Conservation (phyloP, 2,797 vertebrate species). For the Poecilia picta region DNA sequence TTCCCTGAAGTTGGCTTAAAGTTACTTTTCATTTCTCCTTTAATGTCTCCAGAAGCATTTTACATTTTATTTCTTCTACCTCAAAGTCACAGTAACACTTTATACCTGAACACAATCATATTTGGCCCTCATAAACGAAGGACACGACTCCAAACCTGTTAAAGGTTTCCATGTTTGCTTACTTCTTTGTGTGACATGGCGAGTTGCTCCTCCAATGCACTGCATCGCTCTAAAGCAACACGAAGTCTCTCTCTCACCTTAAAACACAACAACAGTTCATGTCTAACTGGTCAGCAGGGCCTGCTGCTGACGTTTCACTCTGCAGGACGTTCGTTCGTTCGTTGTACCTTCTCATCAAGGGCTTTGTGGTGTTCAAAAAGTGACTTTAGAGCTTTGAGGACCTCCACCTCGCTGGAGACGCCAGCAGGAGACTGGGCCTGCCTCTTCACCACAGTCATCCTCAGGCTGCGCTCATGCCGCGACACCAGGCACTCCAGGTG, state of each 20-base stretch:
- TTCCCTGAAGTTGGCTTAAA: neutral
- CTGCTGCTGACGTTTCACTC: neutral
- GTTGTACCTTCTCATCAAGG: conserved; percentile 97
- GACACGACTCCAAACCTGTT: neutral
- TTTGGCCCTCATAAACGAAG: neutral
- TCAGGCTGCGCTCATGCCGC: conserved; percentile 90
- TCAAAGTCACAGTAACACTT: neutral
- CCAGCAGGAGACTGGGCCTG: conserved; percentile 97
- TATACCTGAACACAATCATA: neutral
- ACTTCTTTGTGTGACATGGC: conserved; percentile 95
- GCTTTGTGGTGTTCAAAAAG: conserved; percentile 98
- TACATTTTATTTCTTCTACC: neutral
- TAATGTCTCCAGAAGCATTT: neutral
- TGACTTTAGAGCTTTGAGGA: conserved; percentile 97
- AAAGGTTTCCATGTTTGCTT: conserved; percentile 14
- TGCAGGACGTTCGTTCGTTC: neutral
- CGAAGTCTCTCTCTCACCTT: conserved; percentile 94
- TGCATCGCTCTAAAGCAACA: conserved; percentile 95
- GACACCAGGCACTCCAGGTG: conserved; percentile 97
- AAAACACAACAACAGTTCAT: neutral
- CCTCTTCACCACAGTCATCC: conserved; percentile 98
- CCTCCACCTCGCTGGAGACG: conserved; percentile 97
- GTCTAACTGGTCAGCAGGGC: neutral
- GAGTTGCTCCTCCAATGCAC: conserved; percentile 93
- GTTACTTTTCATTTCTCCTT: neutral